Base-by-base conservation (phyloP, 2,113 vertebrate species). In the Rafetus swinhoei region DNA sequence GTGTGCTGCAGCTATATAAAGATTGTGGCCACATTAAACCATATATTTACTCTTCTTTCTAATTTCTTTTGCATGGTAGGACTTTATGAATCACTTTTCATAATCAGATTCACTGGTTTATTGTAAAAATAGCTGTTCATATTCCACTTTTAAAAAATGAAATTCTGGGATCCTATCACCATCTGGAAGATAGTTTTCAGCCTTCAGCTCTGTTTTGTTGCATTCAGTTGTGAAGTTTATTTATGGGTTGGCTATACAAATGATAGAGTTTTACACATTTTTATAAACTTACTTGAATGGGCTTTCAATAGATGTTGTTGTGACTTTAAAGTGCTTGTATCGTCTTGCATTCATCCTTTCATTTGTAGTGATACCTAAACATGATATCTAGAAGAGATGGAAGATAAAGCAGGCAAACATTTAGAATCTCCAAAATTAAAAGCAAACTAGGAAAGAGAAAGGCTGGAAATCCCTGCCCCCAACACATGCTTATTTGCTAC, bases 271-370 rank as follows among this genome's bases (percentile, higher is more conserved):
- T 79, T 62, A 84, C 2, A 19, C 25, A 89, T 25, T 94, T 87
- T 88, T 84, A 82, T 92, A 79, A 90, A 98, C 98, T 97, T 97
- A 99, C 99, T 99, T 99, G 98, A 99, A 99, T 82, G 99, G 99
- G 95, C 99, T 99, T 98, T 99, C 99, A 95, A 99, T 99, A 97
- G 99, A 99, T 6, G 99, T 99, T 91, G 99, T 99, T 72, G 99
- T 99, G 95, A 99, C 99, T 99, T 99, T 99, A 99, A 99, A 99
- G 99, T 99, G 99, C 98, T 99, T 99, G 95, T 99, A 99, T 97
- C 99, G 98, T 96, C 99, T 99, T 77, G 99, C 99, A 93, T 99
- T 99, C 99, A 99, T 99, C 96, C 99, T 98, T 97, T 99, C 99
- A 88, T 99, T 99, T 98, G 99, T 99, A 54, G 99, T 99, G 97